Conservation (phyloP, 2,888 invertebrate species). For the Girardia tigrina region DNA sequence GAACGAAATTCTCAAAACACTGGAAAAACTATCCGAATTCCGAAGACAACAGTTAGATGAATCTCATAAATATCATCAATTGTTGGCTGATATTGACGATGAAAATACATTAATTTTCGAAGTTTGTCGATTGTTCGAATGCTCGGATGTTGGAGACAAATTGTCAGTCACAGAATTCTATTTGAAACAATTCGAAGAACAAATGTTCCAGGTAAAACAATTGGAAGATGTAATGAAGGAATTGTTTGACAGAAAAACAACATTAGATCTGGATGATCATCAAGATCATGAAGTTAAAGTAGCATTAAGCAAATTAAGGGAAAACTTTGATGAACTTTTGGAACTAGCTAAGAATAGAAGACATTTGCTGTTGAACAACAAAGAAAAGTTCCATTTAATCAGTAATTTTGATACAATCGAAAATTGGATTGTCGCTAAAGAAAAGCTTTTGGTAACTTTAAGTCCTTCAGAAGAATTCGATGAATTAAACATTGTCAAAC, state of each 20-base stretch:
- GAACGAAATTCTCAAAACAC: neutral
- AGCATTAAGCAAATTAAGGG: neutral
- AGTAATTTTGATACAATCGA: conserved; percentile 92
- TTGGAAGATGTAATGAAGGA: too few relatives aligned
- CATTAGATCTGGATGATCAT: neutral
- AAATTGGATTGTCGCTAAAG: conserved; percentile 85
- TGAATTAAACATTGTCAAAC: conserved; percentile 56
- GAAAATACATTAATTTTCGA: conserved; percentile 98
- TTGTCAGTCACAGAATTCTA: too few relatives aligned
- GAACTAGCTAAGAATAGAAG: neutral
- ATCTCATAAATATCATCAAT: conserved; percentile 89
- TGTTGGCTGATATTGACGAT: conserved; percentile 97
- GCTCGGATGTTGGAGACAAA: conserved; percentile 74
- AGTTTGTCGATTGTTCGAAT: conserved; percentile 80
- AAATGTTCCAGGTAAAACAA: too few relatives aligned
- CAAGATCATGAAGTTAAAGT: neutral
- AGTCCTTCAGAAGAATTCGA: conserved; percentile 33
- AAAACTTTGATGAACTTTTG: neutral
- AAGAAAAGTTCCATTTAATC: conserved; percentile 57
- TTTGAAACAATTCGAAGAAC: too few relatives aligned
- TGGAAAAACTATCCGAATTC: conserved; percentile 57
- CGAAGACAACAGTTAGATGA: conserved; percentile 74
- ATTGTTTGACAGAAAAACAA: too few relatives aligned
- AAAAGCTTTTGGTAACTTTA: conserved; percentile 58
- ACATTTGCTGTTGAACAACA: conserved; percentile 28